These are phyloP conservation scores for Himalopsyche anomala DNA, from an alignment of 2,888 invertebrate genomes.

Conservation along the genomic window DNA sequence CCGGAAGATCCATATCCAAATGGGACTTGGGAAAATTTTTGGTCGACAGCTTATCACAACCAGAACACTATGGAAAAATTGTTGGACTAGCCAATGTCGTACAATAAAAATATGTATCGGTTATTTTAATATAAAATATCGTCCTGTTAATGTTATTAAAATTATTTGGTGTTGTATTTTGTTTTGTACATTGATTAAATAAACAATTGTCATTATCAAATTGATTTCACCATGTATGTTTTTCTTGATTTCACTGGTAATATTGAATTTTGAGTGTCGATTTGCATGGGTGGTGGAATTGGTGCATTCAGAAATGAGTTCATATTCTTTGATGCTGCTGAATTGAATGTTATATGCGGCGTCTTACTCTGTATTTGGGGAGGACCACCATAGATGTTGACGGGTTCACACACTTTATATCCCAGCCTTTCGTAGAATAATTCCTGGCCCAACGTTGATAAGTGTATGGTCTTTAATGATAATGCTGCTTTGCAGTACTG, in stretches of 20 bases:
- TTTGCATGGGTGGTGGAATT: conserved; percentile 71
- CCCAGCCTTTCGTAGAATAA: conserved; percentile 86
- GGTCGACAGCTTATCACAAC: conserved; percentile 82
- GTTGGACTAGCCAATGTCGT: conserved; percentile 78
- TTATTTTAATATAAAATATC: conserved; percentile 56
- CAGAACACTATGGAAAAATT: conserved; percentile 82
- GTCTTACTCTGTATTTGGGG: conserved; percentile 59
- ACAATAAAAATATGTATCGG: conserved; percentile 47
- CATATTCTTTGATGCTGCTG: conserved; percentile 16
- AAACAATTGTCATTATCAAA: conserved; percentile 14
- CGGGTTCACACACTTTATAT: conserved; percentile 81
- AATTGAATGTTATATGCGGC: conserved; percentile 53
- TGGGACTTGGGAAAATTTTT: conserved; percentile 86
- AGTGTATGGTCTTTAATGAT: conserved; percentile 80
- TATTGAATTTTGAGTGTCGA: conserved; percentile 64
- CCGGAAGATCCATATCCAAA: conserved; percentile 85
- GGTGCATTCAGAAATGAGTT: conserved; percentile 67
- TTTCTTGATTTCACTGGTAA: conserved; percentile 67
- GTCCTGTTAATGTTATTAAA: conserved; percentile 1
- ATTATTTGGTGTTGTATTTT: not conserved
- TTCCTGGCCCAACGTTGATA: conserved; percentile 86
- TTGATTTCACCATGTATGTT: conserved; percentile 70
- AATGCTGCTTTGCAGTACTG: conserved; percentile 82
- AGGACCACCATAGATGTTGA: conserved; percentile 81
- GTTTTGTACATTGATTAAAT: conserved; percentile 31